Evolutionary conservation across 2,888 invertebrate species (phyloP), one percentile per base, ranked within the genome.

Genomic region (Monochamus alternatus): DNA sequence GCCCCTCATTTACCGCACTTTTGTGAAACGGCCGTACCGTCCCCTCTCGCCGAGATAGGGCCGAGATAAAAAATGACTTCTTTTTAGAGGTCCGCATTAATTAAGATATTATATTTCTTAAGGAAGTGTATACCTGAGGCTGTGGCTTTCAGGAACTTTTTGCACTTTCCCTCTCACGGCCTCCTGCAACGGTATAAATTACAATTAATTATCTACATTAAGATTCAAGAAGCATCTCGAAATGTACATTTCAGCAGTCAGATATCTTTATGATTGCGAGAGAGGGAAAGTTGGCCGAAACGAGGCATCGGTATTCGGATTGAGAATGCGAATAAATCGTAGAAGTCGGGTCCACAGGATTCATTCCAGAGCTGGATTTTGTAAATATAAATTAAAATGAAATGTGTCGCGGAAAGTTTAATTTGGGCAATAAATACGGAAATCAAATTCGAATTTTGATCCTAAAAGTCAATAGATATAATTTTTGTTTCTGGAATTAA

Each of bases 151-250:
- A n/a, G 14, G 55, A 55, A 55, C n/a, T 55, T 55, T 55, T 55
- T 55, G 14, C 22, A n/a, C 22, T 55, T 51, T n/a, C 55, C 14
- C 55, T 1, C 22, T 38, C 38, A 38, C 38, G 38, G 38, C 14
- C 14, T 55, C 14, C n/a, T 14, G n/a, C n/a, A 22, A 22, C 22
- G 55, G 55, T 47, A 47, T 14, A 64, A 47, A 64, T 47, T 64
- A 64, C 47, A 64, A 64, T 47, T 64, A 64, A 63, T 64, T 31
- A 5, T 64, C 55, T 55, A 22, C 55, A 47, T 64, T 64, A 64
- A 64, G 47, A 64, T 64, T 64, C 62, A 38, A 7, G 38, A n/a
- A 32, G 62, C 10, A 62, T 62, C n/a, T 62, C 64, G 10, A 44
- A 64, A 47, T 47, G 47, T 64, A n/a, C 63, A 47, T 47, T 64